phyloP scores from a whole-genome alignment of 2,888 invertebrate species.

The Dryobota labecula region DNA sequence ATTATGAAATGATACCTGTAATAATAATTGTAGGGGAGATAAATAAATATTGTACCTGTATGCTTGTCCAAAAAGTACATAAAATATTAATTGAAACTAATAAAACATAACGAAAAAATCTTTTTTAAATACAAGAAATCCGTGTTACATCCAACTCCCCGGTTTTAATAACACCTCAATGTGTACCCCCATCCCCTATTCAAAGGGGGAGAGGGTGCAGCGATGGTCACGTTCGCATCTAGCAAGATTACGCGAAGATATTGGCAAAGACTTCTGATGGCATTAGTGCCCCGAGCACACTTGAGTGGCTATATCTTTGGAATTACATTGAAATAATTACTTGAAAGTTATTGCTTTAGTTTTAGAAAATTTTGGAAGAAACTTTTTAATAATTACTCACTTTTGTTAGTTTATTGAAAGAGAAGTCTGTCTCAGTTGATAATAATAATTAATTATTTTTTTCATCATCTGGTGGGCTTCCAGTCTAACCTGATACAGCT shows the following conservation, averaged over 20 bases:
- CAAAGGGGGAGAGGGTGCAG: background rate
- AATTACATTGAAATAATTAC: constrained; percentile 32
- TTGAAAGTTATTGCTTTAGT: constrained; percentile 16
- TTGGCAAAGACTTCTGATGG: constrained; percentile 56
- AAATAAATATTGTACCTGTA: background rate
- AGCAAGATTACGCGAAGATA: constrained; percentile 62
- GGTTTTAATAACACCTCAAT: constrained; percentile 42
- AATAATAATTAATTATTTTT: no score
- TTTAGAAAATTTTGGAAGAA: constrained; percentile 1
- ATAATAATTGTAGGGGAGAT: background rate
- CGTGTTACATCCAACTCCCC: constrained; percentile 10
- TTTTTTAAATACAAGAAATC: constrained; percentile 8
- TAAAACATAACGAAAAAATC: background rate
- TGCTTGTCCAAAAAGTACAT: no score
- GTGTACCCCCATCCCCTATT: background rate
- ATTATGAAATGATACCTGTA: background rate
- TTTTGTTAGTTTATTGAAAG: background rate
- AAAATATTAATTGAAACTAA: no score
- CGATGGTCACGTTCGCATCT: constrained; percentile 58
- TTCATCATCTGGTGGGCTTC: no score
- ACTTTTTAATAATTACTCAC: background rate
- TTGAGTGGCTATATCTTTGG: constrained; percentile 34
- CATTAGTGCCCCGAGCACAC: constrained; percentile 44
- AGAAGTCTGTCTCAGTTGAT: background rate
- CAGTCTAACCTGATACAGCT: no score